Evolutionary conservation across 2,888 invertebrate genomes (phyloP).

Genomic region (Lasioglossum villosulum): DNA sequence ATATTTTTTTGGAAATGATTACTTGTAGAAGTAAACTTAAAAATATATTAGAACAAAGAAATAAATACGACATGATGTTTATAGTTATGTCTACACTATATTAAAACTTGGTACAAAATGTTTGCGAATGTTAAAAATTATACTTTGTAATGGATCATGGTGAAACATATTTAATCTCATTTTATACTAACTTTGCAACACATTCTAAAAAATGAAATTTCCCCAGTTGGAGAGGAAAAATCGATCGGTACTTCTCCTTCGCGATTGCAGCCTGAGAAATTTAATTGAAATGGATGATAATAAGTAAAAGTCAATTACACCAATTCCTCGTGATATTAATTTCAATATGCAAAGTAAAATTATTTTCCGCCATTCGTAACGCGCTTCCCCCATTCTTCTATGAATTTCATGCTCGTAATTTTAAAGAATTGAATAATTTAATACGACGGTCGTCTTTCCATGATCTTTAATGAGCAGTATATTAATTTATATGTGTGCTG

Average conservation of each 20-base stretch:
- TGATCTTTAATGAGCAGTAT: not conserved
- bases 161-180: not conserved
- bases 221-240: not conserved
- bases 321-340: not conserved
- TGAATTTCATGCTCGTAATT: not conserved
- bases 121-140: not conserved
- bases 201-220: not conserved
- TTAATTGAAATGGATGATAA: conserved; percentile 4
- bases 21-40: too few relatives aligned
- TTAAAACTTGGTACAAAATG: not conserved
- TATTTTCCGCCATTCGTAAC: not conserved
- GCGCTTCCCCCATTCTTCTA: not conserved
- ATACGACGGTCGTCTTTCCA: not conserved
- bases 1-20: too few relatives aligned
- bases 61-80: too few relatives aligned
- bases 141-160: not conserved
- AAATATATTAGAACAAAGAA: too few relatives aligned
- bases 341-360: conserved; percentile 15
- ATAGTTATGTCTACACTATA: not conserved
- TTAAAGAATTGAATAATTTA: not conserved
- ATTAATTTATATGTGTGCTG: not conserved
- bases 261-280: not conserved
- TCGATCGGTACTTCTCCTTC: not conserved
- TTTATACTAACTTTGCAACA: not conserved
- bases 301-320: not conserved